Base-by-base conservation (phyloP, 2,888 invertebrate genomes). In the Andrena bucephala region DNA sequence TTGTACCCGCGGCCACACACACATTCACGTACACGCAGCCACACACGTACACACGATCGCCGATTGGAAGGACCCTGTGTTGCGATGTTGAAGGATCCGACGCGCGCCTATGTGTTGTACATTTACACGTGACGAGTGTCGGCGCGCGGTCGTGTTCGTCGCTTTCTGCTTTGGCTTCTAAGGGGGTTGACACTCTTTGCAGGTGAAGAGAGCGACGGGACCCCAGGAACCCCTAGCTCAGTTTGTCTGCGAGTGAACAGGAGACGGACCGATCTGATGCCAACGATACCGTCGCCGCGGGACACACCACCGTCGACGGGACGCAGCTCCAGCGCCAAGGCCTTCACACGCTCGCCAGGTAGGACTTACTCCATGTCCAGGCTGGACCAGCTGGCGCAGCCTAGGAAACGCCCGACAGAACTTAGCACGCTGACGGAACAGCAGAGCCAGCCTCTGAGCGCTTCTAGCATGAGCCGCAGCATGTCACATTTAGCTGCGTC, bases 341-440 rank as follows among this genome's bases (percentile, higher is more conserved):
- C 93, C 90, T 93, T 94, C 92, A 91, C 93, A 90, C 94, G 94
- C 85, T 94, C 95, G 83, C 96, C 96, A 97, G 97, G 97, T 96
- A 98, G 98, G 96, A 98, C 98, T 93, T 97, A 97, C 95, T 98
- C 98, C 94, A 98, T 98, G 98, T 97, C 98, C 93, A 97, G 98
- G 91, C 96, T 98, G 95, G 98, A 98, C 96, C 96, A 97, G 94
- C 95, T 97, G 94, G 96, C 97, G 90, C 96, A 96, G 94, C 97
- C 97, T 88, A 95, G 97, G 90, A 95, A 95, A 90, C 95, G 95
- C 86, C 92, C 91, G 81, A 89, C 90, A 77, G 92, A 90, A 85
- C 91, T 92, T 89, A 89, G 91, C 87, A 90, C 91, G 82, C 86
- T 91, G 88, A 85, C 90, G 87, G 91, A 93, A 91, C 93, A 90